Evolutionary conservation across 2,888 invertebrate genomes (phyloP).

Genomic region (Palloptera scutellata): DNA sequence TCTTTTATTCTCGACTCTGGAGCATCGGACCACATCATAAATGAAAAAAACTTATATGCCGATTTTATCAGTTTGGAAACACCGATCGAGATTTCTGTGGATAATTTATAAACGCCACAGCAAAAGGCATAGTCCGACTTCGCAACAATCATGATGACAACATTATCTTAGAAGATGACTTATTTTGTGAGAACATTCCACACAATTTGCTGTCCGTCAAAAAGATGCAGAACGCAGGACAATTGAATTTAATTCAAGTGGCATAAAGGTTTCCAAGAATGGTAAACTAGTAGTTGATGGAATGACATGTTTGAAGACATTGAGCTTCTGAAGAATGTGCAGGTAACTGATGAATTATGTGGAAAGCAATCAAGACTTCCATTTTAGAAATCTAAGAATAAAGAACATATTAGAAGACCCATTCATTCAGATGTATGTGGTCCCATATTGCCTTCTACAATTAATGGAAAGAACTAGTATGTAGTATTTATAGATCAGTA

Average conservation of each 20-base stretch:
- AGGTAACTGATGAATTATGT: too few relatives aligned
- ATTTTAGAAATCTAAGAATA: too few relatives aligned
- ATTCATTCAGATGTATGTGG: slow-evolving; percentile 51
- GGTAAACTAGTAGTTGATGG: slow-evolving; percentile 38
- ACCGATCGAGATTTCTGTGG: slow-evolving; percentile 49
- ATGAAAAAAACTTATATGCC: slow-evolving; percentile 32
- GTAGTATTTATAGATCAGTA: too few relatives aligned
- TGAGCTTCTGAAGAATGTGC: too few relatives aligned
- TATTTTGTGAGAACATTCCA: too few relatives aligned
- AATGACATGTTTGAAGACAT: slow-evolving; percentile 37
- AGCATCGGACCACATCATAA: slow-evolving; percentile 40
- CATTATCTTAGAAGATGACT: too few relatives aligned
- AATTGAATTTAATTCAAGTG: too few relatives aligned
- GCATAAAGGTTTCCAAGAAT: slow-evolving; percentile 36
- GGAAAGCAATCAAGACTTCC: too few relatives aligned
- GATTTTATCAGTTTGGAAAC: slow-evolving; percentile 33
- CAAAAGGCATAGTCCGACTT: slow-evolving; percentile 47
- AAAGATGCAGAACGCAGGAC: too few relatives aligned
- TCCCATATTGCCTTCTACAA: slow-evolving; percentile 47
- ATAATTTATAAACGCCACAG: slow-evolving; percentile 34
- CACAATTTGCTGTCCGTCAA: too few relatives aligned
- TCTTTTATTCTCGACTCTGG: too few relatives aligned
- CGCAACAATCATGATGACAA: slow-evolving; percentile 39
- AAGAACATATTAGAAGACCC: slow-evolving; percentile 47
- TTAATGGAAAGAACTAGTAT: slow-evolving; percentile 53